Percentiles rank a stretch among this genome's conserved stretches.
phyloP scores from a whole-genome alignment of 2,888 invertebrate species.

The Parochlus steinenii region DNA sequence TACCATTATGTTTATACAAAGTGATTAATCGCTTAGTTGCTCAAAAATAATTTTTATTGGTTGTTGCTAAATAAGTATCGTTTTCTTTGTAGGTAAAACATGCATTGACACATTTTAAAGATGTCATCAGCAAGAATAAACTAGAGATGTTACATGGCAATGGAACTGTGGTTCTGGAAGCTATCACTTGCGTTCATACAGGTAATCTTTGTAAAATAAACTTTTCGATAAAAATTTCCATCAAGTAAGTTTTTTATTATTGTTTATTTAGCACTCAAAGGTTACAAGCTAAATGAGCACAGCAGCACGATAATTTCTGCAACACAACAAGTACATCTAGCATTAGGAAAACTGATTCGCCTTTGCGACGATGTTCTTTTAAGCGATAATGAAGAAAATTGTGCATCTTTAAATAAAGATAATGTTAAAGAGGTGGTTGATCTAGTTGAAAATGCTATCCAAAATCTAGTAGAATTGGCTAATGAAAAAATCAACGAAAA shows the following conservation, averaged over 20 bases:
- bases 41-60: not conserved
- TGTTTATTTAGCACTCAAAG: conserved; percentile 23
- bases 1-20: not conserved
- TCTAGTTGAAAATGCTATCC: conserved; percentile 49
- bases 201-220: conserved; percentile 24
- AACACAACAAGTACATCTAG: conserved; percentile 72
- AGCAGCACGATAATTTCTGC: conserved; percentile 40
- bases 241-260: conserved; percentile 10
- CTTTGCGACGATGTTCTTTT: conserved; percentile 79
- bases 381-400: conserved; percentile 40
- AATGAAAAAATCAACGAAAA: conserved; percentile 63
- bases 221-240: conserved; percentile 7
- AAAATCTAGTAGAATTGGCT: conserved; percentile 61
- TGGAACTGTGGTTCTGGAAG: conserved; percentile 84
- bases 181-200: conserved; percentile 74
- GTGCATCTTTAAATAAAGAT: conserved; percentile 36
- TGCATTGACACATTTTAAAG: conserved; percentile 75
- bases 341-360: conserved; percentile 71
- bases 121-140: conserved; percentile 82
- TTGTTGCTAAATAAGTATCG: no score
- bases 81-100: conserved; percentile 40
- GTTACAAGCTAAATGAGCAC: conserved; percentile 27
- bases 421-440: conserved; percentile 51
- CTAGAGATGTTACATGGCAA: conserved; percentile 87
- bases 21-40: not conserved